A percentile compares a stretch with the other conserved stretches of the same genome.
phyloP scores from a whole-genome alignment of 2,888 invertebrate genomes.

The Tethea ocularis region DNA sequence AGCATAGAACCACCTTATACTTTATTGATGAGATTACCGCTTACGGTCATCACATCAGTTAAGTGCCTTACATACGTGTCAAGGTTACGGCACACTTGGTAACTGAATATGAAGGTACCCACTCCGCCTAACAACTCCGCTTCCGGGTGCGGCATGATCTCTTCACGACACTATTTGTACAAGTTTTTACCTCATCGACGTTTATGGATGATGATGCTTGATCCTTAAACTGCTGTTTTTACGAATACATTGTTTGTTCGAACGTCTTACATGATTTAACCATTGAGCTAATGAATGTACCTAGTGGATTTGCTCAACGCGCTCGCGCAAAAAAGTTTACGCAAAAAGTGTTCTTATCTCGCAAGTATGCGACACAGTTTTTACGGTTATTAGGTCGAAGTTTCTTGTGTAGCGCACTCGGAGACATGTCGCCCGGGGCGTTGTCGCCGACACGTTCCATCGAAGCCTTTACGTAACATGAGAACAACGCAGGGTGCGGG shows the following conservation, averaged over 20 bases:
- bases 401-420: slow-evolving; percentile 13
- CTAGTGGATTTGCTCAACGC: slow-evolving; percentile 6
- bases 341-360: slow-evolving; percentile 20
- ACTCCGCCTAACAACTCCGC: slow-evolving; percentile 37
- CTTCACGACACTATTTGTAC: slow-evolving; percentile 41
- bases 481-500: slow-evolving; percentile 11
- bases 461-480: slow-evolving; percentile 50
- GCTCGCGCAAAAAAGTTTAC: slow-evolving; percentile 14
- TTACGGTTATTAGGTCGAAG: slow-evolving; percentile 14
- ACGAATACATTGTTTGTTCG: slow-evolving; percentile 24
- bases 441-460: slow-evolving; percentile 21
- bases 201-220: slow-evolving; percentile 33
- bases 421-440: slow-evolving; percentile 17
- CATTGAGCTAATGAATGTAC: slow-evolving; percentile 28
- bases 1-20: slow-evolving; percentile 44
- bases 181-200: slow-evolving; percentile 40
- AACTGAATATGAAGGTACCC: slow-evolving; percentile 23
- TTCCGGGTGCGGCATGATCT: slow-evolving; percentile 62
- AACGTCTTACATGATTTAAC: slow-evolving; percentile 29
- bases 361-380: slow-evolving; percentile 9
- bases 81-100: slow-evolving; percentile 51
- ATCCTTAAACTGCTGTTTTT: slow-evolving; percentile 27
- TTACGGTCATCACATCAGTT: slow-evolving; percentile 55
- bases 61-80: slow-evolving; percentile 55
- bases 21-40: slow-evolving; percentile 62